Evolutionary conservation across 2,797 vertebrate genomes (phyloP).

Genomic region (Microctenopoma steveboyesi): DNA sequence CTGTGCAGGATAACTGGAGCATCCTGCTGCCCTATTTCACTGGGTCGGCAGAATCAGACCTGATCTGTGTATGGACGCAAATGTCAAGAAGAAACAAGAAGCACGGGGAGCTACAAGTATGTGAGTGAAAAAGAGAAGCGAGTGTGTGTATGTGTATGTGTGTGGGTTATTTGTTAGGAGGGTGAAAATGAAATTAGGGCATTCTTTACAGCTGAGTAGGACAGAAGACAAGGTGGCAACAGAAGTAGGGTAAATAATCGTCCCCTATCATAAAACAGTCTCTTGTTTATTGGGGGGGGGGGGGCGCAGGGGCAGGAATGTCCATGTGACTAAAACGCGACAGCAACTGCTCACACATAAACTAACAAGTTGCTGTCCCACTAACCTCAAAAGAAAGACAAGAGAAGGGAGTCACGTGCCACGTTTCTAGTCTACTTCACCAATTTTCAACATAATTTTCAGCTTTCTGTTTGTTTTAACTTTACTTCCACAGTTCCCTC

Average conservation of each 20-base stretch:
- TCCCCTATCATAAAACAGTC: constrained; percentile 62
- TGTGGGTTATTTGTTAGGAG: constrained; percentile 40
- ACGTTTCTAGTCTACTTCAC: background rate
- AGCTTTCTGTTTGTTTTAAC: background rate
- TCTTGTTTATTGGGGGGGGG: constrained; percentile 71
- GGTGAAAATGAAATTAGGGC: constrained; percentile 69
- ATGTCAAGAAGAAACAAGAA: constrained; percentile 38
- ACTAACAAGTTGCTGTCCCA: constrained; percentile 58
- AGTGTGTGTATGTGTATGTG: constrained; percentile 12
- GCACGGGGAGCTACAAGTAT: constrained; percentile 2
- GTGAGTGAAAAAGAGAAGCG: constrained; percentile 29
- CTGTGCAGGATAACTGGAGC: constrained; percentile 70
- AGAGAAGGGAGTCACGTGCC: background rate
- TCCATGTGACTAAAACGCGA: constrained; percentile 76
- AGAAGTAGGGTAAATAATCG: constrained; percentile 78
- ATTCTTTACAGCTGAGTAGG: constrained; percentile 76
- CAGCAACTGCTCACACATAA: constrained; percentile 23
- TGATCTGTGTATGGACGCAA: constrained; percentile 20
- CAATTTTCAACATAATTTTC: background rate
- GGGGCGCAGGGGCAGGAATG: constrained; percentile 60
- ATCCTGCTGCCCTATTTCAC: constrained; percentile 40
- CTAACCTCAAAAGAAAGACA: constrained; percentile 57
- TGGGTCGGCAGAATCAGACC: constrained; percentile 57
- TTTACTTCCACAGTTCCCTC: background rate
- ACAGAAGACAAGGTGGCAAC: constrained; percentile 68